Evolutionary conservation across 2,113 vertebrate genomes (phyloP).

Genomic region (Prunella fulvescens): DNA sequence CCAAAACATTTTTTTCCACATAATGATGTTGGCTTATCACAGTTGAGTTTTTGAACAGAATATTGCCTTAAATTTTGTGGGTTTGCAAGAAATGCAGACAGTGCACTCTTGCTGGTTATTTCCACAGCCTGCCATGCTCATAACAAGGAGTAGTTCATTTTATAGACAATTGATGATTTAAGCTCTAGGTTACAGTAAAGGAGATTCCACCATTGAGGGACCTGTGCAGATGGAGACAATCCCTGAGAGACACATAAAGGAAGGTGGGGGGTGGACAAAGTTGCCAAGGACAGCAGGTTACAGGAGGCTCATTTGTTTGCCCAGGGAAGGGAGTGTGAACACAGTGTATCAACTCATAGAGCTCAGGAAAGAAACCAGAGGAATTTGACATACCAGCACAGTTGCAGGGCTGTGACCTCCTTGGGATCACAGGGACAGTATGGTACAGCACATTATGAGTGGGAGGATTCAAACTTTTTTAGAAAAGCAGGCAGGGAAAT

Average conservation of each 20-base stretch:
- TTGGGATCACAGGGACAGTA: not conserved
- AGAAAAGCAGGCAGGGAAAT: not conserved
- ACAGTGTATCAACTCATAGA: not conserved
- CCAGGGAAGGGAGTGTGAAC: not conserved
- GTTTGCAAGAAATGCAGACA: not conserved
- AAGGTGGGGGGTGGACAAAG: not conserved
- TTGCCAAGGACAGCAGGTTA: not conserved
- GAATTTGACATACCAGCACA: accelerated
- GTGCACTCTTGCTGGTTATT: not conserved
- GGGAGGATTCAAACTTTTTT: not conserved
- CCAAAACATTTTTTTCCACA: not conserved
- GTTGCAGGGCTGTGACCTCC: not conserved
- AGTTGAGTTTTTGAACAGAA: not conserved
- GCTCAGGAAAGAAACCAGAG: accelerated
- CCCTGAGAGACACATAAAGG: accelerated
- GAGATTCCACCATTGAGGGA: not conserved
- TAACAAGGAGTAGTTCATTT: not conserved
- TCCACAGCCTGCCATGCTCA: not conserved
- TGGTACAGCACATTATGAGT: not conserved
- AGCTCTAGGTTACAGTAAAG: not conserved
- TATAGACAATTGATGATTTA: not conserved
- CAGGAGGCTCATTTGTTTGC: accelerated
- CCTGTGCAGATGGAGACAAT: not conserved
- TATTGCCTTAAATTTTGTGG: not conserved
- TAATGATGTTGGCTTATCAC: not conserved